phyloP scores from a whole-genome alignment of 2,113 vertebrate genomes.

The Nycticebus coucang region DNA sequence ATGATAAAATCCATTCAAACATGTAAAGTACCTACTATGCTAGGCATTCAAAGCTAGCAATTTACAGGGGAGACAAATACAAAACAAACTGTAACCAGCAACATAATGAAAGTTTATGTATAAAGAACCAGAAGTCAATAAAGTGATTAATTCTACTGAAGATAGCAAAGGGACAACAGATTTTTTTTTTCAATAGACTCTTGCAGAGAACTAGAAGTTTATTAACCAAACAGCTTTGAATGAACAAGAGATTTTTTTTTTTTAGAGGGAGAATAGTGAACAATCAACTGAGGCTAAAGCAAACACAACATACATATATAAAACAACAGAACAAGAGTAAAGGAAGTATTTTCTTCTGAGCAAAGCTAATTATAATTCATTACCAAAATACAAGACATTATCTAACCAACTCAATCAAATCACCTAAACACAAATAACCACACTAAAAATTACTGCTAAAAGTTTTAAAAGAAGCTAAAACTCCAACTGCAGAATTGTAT shows the following conservation, averaged over 20 bases:
- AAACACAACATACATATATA: constrained; percentile 63
- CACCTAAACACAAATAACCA: constrained; percentile 48
- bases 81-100: constrained; percentile 60
- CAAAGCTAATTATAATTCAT: constrained; percentile 48
- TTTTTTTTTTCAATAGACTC: constrained; percentile 41
- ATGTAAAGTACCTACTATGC: constrained; percentile 33
- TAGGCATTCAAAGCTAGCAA: constrained; percentile 60
- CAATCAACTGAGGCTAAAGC: constrained; percentile 51
- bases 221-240: constrained; percentile 54
- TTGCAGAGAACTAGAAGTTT: constrained; percentile 53
- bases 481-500: background rate
- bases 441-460: constrained; percentile 35
- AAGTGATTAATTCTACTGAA: constrained; percentile 64
- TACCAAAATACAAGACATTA: constrained; percentile 47
- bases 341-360: constrained; percentile 33
- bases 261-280: constrained; percentile 50
- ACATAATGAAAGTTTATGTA: constrained; percentile 47
- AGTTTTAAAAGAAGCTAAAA: constrained; percentile 22
- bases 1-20: constrained; percentile 54
- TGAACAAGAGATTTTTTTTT: constrained; percentile 45
- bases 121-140: constrained; percentile 66
- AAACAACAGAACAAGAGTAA: constrained; percentile 57
- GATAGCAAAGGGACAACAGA: constrained; percentile 34
- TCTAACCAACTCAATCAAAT: constrained; percentile 50
- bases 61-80: constrained; percentile 56